Conservation (phyloP, 1,140 invertebrate species). For the Brachionus rotundiformis region DNA sequence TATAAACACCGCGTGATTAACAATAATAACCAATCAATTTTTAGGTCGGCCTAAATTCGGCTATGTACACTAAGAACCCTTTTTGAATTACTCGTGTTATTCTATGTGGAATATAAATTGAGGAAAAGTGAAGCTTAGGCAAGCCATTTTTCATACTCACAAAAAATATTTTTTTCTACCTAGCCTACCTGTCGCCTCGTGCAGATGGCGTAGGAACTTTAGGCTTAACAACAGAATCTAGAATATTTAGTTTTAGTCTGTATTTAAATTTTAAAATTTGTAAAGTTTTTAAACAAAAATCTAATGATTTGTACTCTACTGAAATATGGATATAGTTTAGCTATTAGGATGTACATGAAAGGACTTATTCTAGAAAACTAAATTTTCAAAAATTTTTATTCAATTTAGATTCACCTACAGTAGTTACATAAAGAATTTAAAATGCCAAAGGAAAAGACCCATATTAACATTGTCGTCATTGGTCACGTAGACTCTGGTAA, state of each 20-base stretch:
- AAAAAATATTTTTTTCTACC: neutral
- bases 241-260: too few relatives aligned
- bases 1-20: neutral
- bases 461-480: too few relatives aligned
- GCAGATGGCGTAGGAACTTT: too few relatives aligned
- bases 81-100: neutral
- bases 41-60: neutral
- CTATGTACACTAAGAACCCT: neutral
- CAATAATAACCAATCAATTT: neutral
- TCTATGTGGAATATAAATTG: neutral
- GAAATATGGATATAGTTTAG: too few relatives aligned
- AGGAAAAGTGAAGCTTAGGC: neutral
- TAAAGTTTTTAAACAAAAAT: too few relatives aligned
- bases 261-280: too few relatives aligned
- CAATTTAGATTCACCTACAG: neutral
- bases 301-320: too few relatives aligned
- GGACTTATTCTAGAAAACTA: too few relatives aligned
- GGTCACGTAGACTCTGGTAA: too few relatives aligned
- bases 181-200: neutral
- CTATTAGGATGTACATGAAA: too few relatives aligned
- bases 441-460: too few relatives aligned
- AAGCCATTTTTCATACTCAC: neutral
- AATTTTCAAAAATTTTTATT: neutral
- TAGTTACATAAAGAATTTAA: constrained; percentile 27
- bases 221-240: too few relatives aligned